Evolutionary conservation across 2,113 vertebrate species (phyloP).

Genomic region (Zosterops lateralis): DNA sequence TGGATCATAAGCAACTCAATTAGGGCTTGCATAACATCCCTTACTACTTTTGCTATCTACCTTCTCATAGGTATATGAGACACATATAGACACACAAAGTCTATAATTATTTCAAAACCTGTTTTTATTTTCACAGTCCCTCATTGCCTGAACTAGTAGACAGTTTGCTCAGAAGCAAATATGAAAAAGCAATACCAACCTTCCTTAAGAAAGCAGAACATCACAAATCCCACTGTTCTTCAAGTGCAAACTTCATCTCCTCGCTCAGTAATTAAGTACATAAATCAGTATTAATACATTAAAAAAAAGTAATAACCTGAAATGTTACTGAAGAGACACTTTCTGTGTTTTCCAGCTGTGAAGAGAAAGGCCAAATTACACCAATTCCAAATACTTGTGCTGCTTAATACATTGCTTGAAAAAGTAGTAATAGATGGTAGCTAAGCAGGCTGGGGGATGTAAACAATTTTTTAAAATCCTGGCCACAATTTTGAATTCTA

Average conservation of each 20-base stretch:
- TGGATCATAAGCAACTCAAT: background rate
- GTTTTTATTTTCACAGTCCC: background rate
- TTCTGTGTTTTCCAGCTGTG: background rate
- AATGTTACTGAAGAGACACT: background rate
- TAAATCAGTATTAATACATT: background rate
- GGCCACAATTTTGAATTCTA: background rate
- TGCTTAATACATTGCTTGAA: background rate
- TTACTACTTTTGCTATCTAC: background rate
- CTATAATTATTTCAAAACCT: background rate
- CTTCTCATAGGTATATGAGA: background rate
- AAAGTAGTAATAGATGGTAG: background rate
- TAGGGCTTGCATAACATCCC: background rate
- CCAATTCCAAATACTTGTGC: background rate
- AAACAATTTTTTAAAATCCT: background rate
- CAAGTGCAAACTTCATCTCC: background rate
- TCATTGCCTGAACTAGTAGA: background rate
- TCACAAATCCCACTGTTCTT: background rate
- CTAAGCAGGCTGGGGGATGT: fast-evolving
- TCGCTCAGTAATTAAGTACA: background rate
- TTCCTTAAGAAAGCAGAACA: background rate
- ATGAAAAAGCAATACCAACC: background rate
- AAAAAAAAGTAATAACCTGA: background rate
- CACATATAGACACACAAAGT: background rate
- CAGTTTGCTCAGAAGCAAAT: background rate
- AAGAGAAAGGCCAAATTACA: background rate